phyloP scores from a whole-genome alignment of 2,797 vertebrate species.

The Pangasius djambal region DNA sequence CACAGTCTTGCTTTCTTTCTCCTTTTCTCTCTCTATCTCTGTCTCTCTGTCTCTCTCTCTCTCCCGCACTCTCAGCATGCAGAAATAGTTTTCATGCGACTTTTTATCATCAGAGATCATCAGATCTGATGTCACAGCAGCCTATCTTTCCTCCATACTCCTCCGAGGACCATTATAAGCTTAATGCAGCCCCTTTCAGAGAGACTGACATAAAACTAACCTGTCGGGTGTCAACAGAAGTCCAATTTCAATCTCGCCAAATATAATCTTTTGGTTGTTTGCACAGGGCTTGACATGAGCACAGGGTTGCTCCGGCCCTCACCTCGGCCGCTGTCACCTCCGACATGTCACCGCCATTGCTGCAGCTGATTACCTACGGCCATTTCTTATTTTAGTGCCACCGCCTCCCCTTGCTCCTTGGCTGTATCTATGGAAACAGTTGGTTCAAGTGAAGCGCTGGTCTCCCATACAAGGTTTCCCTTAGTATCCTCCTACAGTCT shows the following conservation, averaged over 20 bases:
- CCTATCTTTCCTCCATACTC: constrained; percentile 5
- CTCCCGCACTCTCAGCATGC: constrained; percentile 3
- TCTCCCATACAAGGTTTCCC: background rate
- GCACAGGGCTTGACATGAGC: constrained; percentile 36
- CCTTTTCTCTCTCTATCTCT: background rate
- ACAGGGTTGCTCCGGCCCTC: constrained; percentile 44
- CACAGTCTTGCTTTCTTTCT: constrained; percentile 16
- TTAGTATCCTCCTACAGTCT: background rate
- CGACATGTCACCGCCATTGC: constrained; percentile 55
- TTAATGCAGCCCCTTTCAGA: constrained; percentile 16
- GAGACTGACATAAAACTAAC: constrained; percentile 36
- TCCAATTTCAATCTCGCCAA: constrained; percentile 45
- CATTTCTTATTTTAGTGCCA: constrained; percentile 63
- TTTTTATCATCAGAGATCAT: constrained; percentile 35
- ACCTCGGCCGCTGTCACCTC: constrained; percentile 55
- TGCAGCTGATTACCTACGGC: constrained; percentile 61
- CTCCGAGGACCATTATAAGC: constrained; percentile 28
- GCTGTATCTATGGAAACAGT: constrained; percentile 61
- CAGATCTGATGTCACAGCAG: constrained; percentile 21
- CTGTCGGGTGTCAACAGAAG: constrained; percentile 22
- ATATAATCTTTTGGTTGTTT: constrained; percentile 52
- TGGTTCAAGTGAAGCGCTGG: background rate
- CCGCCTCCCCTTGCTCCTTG: constrained; percentile 69
- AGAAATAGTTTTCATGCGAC: constrained; percentile 33
- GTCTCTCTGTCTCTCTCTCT: constrained; percentile 1